Evolutionary conservation across 2,888 invertebrate species (phyloP).

Genomic region (Dryadula phaetusa): DNA sequence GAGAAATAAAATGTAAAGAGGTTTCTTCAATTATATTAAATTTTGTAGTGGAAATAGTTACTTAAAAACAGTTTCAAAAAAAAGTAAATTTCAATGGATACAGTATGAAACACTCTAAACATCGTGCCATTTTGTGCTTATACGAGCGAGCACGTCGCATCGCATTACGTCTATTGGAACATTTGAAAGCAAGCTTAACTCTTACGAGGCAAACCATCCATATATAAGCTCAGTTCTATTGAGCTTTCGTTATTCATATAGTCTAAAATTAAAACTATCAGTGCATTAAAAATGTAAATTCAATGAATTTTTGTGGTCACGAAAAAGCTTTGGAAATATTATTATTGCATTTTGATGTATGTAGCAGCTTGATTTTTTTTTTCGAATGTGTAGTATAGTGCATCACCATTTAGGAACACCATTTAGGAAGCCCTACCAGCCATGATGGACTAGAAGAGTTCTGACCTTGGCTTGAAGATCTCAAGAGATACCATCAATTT

Average conservation of each 20-base stretch:
- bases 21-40: too few relatives aligned
- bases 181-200: slow-evolving; percentile 26
- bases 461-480: too few relatives aligned
- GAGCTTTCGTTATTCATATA: background rate
- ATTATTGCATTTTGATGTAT: too few relatives aligned
- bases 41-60: too few relatives aligned
- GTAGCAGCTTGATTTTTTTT: too few relatives aligned
- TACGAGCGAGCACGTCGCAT: slow-evolving; percentile 21
- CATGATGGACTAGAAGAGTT: too few relatives aligned
- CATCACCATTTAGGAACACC: too few relatives aligned
- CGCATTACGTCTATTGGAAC: slow-evolving; percentile 28
- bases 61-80: too few relatives aligned
- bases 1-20: too few relatives aligned
- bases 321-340: background rate
- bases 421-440: too few relatives aligned
- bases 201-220: slow-evolving; percentile 20
- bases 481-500: too few relatives aligned
- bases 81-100: background rate
- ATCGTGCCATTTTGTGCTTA: slow-evolving; percentile 20
- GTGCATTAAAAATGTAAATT: background rate
- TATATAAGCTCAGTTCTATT: slow-evolving; percentile 7
- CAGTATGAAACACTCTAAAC: slow-evolving; percentile 1
- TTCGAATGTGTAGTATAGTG: too few relatives aligned
- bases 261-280: background rate
- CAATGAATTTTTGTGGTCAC: background rate